These are phyloP conservation scores for Panthera leo DNA, from an alignment of 2,113 vertebrate genomes.

Conservation along the genomic window DNA sequence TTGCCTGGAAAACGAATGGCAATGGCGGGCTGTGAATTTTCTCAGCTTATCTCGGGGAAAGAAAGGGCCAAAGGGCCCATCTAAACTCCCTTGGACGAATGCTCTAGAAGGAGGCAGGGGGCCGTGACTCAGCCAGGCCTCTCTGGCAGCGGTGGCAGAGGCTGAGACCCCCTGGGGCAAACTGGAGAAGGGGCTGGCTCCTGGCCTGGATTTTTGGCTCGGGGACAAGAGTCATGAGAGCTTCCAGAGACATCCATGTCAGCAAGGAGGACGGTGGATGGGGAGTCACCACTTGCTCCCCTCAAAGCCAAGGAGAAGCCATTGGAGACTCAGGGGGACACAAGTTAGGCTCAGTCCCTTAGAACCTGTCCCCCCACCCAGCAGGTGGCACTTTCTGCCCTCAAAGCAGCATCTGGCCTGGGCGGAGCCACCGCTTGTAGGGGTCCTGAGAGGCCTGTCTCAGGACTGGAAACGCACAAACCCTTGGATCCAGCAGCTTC, in stretches of 20 bases:
- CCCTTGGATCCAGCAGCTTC: background rate
- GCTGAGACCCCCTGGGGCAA: accelerated
- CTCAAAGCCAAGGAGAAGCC: background rate
- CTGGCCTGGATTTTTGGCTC: background rate
- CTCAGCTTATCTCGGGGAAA: slow-evolving; percentile 16
- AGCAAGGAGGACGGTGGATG: background rate
- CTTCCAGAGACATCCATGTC: background rate
- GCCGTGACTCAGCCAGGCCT: background rate
- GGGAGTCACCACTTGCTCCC: background rate
- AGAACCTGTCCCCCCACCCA: accelerated
- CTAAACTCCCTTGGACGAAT: background rate
- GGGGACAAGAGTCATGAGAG: background rate
- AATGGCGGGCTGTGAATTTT: slow-evolving; percentile 14
- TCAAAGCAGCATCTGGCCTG: accelerated
- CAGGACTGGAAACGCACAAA: background rate
- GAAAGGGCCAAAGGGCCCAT: slow-evolving; percentile 30
- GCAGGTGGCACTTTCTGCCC: background rate
- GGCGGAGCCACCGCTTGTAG: background rate
- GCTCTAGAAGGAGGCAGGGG: background rate
- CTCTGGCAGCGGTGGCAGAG: accelerated
- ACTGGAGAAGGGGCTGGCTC: background rate
- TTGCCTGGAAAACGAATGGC: background rate
- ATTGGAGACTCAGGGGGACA: background rate
- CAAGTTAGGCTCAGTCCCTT: accelerated
- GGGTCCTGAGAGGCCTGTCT: background rate